A percentile compares a stretch with the other conserved stretches of the same genome.
phyloP scores from a whole-genome alignment of 2,888 invertebrate species.

The Cremastinae sp. region DNA sequence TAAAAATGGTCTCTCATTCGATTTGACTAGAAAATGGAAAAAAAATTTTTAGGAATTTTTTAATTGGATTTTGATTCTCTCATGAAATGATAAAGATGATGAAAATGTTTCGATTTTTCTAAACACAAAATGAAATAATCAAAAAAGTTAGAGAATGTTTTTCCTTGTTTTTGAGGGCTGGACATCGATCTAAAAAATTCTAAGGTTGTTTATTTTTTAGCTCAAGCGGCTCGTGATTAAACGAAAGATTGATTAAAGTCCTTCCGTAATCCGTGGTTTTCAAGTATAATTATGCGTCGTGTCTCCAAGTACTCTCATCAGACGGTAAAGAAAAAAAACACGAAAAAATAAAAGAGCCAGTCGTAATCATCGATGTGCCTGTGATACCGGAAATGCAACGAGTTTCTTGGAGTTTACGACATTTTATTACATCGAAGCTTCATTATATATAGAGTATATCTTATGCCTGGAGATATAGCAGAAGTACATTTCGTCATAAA shows the following conservation, averaged over 20 bases:
- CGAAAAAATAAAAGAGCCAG: background rate
- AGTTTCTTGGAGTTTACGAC: conserved; percentile 25
- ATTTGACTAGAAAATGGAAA: background rate
- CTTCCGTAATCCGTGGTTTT: too few species aligned
- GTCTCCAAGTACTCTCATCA: too few species aligned
- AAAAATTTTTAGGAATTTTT: too few species aligned
- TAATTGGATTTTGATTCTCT: too few species aligned
- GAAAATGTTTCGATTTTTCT: too few species aligned
- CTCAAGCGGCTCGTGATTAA: background rate
- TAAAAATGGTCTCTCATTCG: conserved; percentile 36
- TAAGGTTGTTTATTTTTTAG: background rate
- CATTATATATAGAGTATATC: conserved; percentile 14
- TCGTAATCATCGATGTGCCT: conserved; percentile 37
- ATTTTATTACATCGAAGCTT: conserved; percentile 31
- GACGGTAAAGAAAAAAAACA: background rate
- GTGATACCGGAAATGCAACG: conserved; percentile 40
- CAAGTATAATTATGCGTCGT: too few species aligned
- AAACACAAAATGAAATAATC: too few species aligned
- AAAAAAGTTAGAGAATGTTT: too few species aligned
- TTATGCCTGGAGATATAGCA: background rate
- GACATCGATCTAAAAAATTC: too few species aligned
- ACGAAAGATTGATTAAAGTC: background rate
- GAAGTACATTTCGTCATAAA: conserved; percentile 24
- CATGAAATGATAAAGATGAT: too few species aligned
- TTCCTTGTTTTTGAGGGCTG: too few species aligned